These are phyloP conservation scores for Heliconius aoede DNA, from an alignment of 2,888 invertebrate genomes.

Conservation along the genomic window DNA sequence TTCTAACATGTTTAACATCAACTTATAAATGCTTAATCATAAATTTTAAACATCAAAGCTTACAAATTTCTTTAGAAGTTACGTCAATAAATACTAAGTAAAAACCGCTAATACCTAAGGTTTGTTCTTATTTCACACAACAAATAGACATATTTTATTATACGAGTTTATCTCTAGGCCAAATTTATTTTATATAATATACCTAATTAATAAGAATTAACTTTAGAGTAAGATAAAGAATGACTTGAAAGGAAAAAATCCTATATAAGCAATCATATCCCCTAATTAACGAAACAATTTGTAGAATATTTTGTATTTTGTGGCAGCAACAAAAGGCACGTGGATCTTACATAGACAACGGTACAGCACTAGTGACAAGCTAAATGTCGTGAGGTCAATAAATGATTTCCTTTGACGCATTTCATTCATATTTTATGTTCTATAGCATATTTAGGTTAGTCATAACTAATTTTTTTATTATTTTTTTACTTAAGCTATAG, in stretches of 20 bases:
- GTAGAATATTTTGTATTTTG: background rate
- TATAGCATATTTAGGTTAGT: background rate
- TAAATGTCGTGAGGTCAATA: background rate
- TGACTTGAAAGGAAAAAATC: background rate
- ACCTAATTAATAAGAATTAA: background rate
- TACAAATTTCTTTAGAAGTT: background rate
- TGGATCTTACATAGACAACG: background rate
- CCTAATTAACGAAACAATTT: background rate
- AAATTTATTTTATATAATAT: background rate
- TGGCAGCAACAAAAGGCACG: constrained; percentile 15
- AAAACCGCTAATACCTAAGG: background rate
- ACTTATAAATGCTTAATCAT: background rate
- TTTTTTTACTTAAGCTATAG: background rate
- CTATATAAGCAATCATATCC: background rate
- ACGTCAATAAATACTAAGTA: background rate
- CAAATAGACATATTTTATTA: background rate
- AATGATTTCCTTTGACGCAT: background rate
- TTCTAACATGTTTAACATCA: background rate
- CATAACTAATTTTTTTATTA: background rate
- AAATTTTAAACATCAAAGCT: background rate
- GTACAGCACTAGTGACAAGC: background rate
- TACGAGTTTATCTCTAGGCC: constrained; percentile 3
- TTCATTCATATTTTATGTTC: background rate
- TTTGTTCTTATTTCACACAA: background rate
- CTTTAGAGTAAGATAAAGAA: background rate